Evolutionary conservation across 2,113 vertebrate genomes (phyloP), one percentile per base, ranked within the genome.

Genomic region (Trogon surrucura): DNA sequence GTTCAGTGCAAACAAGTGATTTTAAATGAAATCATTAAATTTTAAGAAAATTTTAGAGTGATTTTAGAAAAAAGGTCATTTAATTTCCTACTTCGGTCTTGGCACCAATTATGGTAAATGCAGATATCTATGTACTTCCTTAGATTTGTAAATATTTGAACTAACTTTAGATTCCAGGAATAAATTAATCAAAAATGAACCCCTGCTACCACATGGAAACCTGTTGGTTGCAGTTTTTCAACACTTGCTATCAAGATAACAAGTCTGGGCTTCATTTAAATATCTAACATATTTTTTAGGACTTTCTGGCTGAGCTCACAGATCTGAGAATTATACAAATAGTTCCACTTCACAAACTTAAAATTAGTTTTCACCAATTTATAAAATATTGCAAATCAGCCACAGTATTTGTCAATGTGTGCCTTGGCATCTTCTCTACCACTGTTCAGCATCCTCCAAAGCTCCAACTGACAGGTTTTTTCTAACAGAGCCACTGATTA

Each of bases 11-110:
- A 88, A 11, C 14, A 29, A 29, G 3, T 27, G 5, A 27, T 60
- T 21, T 81, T 41, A 65, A 67, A 83, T 32, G 0, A 71, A 64
- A 51, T 16, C 2, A 34, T n/a, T 72, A 0, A 36, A 53, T 70
- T 80, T 1, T 51, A 25, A 58, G 74, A 3, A 2, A 21, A 45
- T 74, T 78, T 30, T 0, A 47, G 6, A 47, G 3, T 27, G 0
- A 32, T 64, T 81, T 67, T 72, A 61, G 17, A 41, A 65, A 70
- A 53, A 19, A 2, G 19, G 20, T 25, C 4, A 12, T 84, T 29
- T 71, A 13, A 29, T 36, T 38, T 64, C 13, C 22, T 54, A 20
- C 19, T 57, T 13, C n/a, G 60, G 30, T 34, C 92, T 84, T 62
- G 5, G 13, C 3, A 11, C 6, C 3, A 26, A 7, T 29, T 50